Base-by-base conservation (phyloP, 2,888 invertebrate genomes). In the Linnaemya tessellans region DNA sequence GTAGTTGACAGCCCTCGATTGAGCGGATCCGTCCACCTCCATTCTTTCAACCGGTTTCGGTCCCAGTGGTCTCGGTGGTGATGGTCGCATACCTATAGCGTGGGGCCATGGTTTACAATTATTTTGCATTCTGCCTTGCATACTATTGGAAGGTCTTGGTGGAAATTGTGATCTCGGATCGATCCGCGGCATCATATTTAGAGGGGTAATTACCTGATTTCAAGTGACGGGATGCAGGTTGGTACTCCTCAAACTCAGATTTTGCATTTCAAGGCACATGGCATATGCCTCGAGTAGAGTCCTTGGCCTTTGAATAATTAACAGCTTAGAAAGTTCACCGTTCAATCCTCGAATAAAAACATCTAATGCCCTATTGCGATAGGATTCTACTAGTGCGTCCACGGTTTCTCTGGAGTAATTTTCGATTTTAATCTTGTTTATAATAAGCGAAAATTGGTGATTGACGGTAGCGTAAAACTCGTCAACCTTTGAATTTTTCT, bases 41-140 rank as follows among this genome's bases (percentile, higher is more conserved):
- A 64, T 75, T 75, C 22, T 62, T n/a, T 64, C 38, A 0, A 22
- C 51, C 0, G 51, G 54, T 18, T 75, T 75, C 10, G 54, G 74
- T 13, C 20, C 62, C 5, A 60, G 11, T 1, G 74, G 62, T 7
- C 49, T 74, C 51, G 62, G 62, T n/a, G 74, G 51, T 0, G 25
- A n/a, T 30, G 62, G 9, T 80, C 49, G 11, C 15, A 1, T 4
- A n/a, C n/a, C 18, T 18, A 1, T 10, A 9, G 62, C 20, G 18
- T 64, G 7, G 18, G 13, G 25, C 51, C 18, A 43, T n/a, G 68
- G 51, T 15, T 13, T 67, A 15, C 3, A 3, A 43, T 13, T 43
- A 8, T 43, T 11, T 5, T 20, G 20, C 2, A 9, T 62, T 7
- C 20, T 41, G 3, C 20, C 11, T 11, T 35, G 38, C 3, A 62